Percentiles rank a stretch among this genome's conserved stretches.
phyloP scores from a whole-genome alignment of 2,113 vertebrate species.

The Pelusios castaneus region DNA sequence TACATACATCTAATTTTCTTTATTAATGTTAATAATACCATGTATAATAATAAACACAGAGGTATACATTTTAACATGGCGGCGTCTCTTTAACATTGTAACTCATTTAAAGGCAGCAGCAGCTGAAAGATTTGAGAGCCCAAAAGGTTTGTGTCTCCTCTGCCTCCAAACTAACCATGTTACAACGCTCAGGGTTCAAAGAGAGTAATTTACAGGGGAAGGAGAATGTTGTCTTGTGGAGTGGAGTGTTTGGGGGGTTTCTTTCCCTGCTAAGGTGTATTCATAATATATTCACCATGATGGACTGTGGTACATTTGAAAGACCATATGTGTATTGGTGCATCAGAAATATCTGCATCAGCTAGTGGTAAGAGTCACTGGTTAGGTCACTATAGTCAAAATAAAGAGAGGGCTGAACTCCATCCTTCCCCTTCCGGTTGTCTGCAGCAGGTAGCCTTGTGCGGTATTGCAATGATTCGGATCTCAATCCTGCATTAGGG shows the following conservation, averaged over 20 bases:
- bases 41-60: background rate
- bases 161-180: background rate
- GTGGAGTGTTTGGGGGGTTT: background rate
- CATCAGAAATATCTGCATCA: background rate
- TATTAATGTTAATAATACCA: background rate
- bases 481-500: background rate
- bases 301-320: background rate
- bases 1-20: background rate
- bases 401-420: background rate
- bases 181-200: background rate
- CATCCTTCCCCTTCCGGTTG: background rate
- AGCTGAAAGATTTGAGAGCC: background rate
- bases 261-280: background rate
- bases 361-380: background rate
- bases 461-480: background rate
- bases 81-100: accelerated
- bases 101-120: background rate
- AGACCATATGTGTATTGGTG: background rate
- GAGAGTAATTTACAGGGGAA: background rate
- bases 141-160: background rate
- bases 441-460: background rate
- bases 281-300: background rate
- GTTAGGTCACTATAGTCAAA: background rate
- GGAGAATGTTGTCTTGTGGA: background rate
- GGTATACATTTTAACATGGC: background rate